A percentile compares a stretch with the other conserved stretches of the same genome.
These are phyloP conservation scores for Bubo scandiacus DNA, from an alignment of 2,113 vertebrate genomes.

Conservation along the genomic window DNA sequence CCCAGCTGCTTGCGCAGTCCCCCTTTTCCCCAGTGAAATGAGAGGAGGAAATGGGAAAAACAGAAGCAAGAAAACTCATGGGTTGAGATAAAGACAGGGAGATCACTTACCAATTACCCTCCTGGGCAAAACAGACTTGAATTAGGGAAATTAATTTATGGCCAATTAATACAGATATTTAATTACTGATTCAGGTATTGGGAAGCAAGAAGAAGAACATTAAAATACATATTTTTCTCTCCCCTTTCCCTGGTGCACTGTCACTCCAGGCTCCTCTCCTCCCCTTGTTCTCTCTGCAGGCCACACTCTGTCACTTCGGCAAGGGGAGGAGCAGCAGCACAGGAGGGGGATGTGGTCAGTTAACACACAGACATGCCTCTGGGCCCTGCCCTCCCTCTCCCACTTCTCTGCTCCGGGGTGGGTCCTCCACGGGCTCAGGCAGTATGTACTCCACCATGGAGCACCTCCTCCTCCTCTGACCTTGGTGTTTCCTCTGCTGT, in stretches of 20 bases:
- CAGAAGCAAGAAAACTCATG: neutral
- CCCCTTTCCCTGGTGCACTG: neutral
- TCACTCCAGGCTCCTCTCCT: neutral
- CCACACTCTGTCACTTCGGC: neutral
- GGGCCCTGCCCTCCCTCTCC: neutral
- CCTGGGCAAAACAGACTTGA: neutral
- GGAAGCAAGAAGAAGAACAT: neutral
- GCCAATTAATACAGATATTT: neutral
- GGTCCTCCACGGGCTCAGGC: neutral
- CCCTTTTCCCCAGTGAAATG: neutral
- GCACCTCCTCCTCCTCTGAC: neutral
- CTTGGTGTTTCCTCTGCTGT: neutral
- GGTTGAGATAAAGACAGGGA: neutral
- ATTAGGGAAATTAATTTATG: neutral
- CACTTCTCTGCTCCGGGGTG: fast-evolving
- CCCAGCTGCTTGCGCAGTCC: fast-evolving
- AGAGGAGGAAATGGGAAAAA: neutral
- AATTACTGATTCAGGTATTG: neutral
- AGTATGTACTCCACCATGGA: neutral
- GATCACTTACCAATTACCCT: neutral
- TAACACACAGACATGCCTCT: fast-evolving
- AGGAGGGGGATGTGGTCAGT: fast-evolving
- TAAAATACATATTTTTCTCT: neutral
- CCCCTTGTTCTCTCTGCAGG: fast-evolving
- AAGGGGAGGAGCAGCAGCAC: neutral